These are phyloP conservation scores for Spodoptera frugiperda DNA, from an alignment of 1,140 invertebrate genomes.

Conservation along the genomic window DNA sequence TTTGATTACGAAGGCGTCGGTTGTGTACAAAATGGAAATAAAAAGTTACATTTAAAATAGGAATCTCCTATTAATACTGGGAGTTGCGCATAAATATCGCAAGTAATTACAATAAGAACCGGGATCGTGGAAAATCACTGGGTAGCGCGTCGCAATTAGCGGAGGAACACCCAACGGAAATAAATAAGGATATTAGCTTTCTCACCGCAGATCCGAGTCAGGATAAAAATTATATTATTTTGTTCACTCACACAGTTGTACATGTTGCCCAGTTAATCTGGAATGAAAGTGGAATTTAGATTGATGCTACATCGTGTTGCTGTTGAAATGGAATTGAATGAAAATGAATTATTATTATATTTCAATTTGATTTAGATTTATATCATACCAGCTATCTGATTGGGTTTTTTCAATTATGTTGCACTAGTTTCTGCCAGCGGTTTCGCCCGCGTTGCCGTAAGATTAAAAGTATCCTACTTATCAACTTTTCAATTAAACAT, in stretches of 20 bases:
- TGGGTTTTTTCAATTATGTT: too few relatives aligned
- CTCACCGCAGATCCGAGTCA: constrained; percentile 63
- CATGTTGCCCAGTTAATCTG: constrained; percentile 10
- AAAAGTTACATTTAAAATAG: constrained; percentile 18
- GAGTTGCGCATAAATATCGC: constrained; percentile 76
- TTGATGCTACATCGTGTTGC: background rate
- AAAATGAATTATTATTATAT: constrained; percentile 15
- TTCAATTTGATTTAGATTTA: background rate
- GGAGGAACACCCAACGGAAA: constrained; percentile 81
- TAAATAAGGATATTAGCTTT: constrained; percentile 84
- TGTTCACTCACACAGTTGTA: constrained; percentile 48
- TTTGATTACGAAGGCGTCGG: background rate
- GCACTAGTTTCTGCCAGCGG: too few relatives aligned
- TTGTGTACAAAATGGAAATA: background rate
- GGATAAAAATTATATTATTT: constrained; percentile 78
- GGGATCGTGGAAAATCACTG: constrained; percentile 82
- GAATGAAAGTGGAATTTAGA: constrained; percentile 9
- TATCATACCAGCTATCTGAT: background rate
- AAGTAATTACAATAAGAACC: constrained; percentile 82
- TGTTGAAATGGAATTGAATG: constrained; percentile 3
- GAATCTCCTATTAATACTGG: constrained; percentile 64
- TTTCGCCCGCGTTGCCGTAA: too few relatives aligned
- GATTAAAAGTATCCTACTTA: too few relatives aligned
- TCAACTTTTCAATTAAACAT: too few relatives aligned
- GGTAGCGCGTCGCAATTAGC: constrained; percentile 80